Conservation (phyloP, 2,888 invertebrate species). For the Drosophila gaucha region DNA sequence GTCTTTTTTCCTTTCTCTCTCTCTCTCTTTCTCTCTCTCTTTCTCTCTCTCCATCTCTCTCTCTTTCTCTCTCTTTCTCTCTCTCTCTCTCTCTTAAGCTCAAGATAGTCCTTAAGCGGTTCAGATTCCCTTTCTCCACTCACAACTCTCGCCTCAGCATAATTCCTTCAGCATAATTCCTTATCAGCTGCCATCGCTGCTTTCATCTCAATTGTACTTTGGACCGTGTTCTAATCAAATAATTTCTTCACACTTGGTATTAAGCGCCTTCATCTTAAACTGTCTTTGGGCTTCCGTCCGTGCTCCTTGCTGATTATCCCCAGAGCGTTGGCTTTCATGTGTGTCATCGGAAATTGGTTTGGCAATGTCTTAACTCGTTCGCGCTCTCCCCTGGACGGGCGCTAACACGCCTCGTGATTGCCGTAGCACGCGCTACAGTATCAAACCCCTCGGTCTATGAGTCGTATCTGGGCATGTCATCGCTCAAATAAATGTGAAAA, state of each 20-base stretch:
- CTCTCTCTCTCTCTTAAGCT: too few relatives aligned
- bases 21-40: too few relatives aligned
- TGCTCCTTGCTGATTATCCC: constrained; percentile 58
- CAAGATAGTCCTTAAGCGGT: too few relatives aligned
- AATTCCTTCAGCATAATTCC: constrained; percentile 3
- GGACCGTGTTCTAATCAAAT: constrained; percentile 33
- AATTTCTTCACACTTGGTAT: constrained; percentile 57
- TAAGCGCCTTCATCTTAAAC: constrained; percentile 49
- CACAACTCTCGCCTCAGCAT: background rate
- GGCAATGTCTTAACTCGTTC: constrained; percentile 58
- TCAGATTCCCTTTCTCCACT: background rate
- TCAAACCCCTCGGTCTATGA: constrained; percentile 25
- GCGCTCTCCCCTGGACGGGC: constrained; percentile 9
- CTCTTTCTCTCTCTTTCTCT: background rate
- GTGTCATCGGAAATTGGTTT: constrained; percentile 74
- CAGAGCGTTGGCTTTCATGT: constrained; percentile 66
- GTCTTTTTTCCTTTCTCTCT: too few relatives aligned
- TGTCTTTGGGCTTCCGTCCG: constrained; percentile 35
- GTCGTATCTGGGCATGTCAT: constrained; percentile 74
- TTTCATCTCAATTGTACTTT: constrained; percentile 42
- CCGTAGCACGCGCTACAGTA: constrained; percentile 68
- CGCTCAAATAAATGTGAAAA: constrained; percentile 82
- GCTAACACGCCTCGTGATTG: constrained; percentile 72
- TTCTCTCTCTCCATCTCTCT: too few relatives aligned
- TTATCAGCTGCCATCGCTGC: constrained; percentile 7